These are phyloP conservation scores for Drosophila recens DNA, from an alignment of 2,888 invertebrate genomes.

Conservation along the genomic window DNA sequence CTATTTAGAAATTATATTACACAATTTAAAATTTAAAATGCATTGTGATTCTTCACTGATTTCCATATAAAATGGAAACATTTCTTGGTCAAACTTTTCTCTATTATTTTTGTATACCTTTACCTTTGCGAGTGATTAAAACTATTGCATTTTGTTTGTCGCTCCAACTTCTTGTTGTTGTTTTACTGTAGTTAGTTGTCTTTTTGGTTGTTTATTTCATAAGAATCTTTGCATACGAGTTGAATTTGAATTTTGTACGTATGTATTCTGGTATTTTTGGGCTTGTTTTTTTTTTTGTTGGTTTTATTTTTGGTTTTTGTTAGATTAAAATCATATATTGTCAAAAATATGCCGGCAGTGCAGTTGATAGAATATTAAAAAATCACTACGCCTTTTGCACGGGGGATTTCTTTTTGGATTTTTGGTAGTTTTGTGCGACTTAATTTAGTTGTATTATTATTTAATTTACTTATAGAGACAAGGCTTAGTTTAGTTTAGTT, in stretches of 20 bases:
- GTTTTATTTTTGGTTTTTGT: conserved; percentile 25
- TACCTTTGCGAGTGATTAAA: conserved; percentile 70
- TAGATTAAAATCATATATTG: conserved; percentile 72
- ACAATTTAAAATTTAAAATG: neutral
- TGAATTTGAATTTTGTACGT: conserved; percentile 56
- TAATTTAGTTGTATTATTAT: conserved; percentile 45
- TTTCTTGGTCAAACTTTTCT: neutral
- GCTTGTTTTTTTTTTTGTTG: conserved; percentile 5
- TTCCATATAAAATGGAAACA: neutral
- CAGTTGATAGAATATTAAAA: conserved; percentile 70
- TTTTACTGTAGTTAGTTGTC: conserved; percentile 37
- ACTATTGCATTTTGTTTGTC: conserved; percentile 75
- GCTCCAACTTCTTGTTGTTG: conserved; percentile 40
- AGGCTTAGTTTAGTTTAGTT: conserved; percentile 68
- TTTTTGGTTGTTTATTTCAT: conserved; percentile 60
- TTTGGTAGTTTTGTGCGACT: conserved; percentile 66
- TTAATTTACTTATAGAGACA: conserved; percentile 60
- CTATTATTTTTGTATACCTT: conserved; percentile 30
- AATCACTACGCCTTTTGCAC: conserved; percentile 46
- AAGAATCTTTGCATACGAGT: conserved; percentile 67
- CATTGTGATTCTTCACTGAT: neutral
- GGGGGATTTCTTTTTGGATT: conserved; percentile 19
- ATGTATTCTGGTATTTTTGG: conserved; percentile 39
- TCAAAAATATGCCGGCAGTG: conserved; percentile 79
- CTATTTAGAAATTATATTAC: neutral